These are phyloP conservation scores for Myripristis jacobus DNA, from an alignment of 2,797 vertebrate species.

Conservation along the genomic window DNA sequence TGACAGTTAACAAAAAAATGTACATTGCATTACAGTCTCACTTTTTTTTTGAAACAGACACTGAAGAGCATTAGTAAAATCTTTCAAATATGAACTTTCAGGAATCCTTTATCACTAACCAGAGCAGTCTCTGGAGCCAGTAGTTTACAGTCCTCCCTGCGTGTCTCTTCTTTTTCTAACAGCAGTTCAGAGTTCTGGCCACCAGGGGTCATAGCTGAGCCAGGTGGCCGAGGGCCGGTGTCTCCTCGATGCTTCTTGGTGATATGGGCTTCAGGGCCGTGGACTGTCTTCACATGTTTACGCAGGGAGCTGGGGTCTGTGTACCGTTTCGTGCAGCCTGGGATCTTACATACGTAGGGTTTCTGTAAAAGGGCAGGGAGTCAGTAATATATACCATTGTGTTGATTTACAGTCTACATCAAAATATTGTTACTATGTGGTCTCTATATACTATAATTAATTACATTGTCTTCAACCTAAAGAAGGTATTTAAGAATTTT, in stretches of 20 bases:
- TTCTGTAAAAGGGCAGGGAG: constrained; percentile 82
- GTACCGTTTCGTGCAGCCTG: constrained; percentile 97
- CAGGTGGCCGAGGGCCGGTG: constrained; percentile 82
- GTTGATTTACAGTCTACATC: background rate
- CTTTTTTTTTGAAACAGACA: background rate
- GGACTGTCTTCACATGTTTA: constrained; percentile 97
- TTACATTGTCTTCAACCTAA: too few relatives aligned
- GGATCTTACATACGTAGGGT: constrained; percentile 97
- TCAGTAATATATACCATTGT: constrained; percentile 8
- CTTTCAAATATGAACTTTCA: background rate
- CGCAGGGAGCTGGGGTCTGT: constrained; percentile 96
- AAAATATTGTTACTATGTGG: too few relatives aligned
- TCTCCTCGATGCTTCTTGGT: constrained; percentile 97
- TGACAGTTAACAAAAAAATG: too few relatives aligned
- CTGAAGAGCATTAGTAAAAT: background rate
- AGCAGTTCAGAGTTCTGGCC: constrained; percentile 86
- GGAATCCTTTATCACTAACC: constrained; percentile 78
- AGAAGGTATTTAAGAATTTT: background rate
- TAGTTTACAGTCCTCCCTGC: constrained; percentile 90
- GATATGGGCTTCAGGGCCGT: constrained; percentile 96
- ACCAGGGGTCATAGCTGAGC: constrained; percentile 76
- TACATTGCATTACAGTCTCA: too few relatives aligned
- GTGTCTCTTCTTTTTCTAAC: constrained; percentile 89
- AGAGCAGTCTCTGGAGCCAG: constrained; percentile 87
- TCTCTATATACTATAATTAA: too few relatives aligned